These are phyloP conservation scores for Empis livida DNA, from an alignment of 2,888 invertebrate species.

Conservation along the genomic window DNA sequence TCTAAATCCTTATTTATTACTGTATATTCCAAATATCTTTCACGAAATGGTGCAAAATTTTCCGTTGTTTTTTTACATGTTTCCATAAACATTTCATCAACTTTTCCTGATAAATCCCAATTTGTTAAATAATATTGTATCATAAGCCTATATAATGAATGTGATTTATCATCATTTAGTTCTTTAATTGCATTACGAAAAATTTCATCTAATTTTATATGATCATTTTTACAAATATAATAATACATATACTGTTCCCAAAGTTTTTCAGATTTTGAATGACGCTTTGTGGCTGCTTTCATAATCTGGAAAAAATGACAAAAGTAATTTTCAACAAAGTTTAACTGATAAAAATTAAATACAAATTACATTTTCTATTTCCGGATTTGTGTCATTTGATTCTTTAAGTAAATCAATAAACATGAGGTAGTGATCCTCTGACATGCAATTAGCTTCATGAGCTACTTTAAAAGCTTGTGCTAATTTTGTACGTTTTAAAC, in stretches of 20 bases:
- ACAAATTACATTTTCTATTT: constrained; percentile 7
- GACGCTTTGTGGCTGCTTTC: constrained; percentile 32
- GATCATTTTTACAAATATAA: constrained; percentile 33
- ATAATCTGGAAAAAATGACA: neutral
- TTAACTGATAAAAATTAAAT: too few species aligned
- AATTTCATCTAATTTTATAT: constrained; percentile 31
- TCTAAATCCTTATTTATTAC: constrained; percentile 35
- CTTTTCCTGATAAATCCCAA: constrained; percentile 17
- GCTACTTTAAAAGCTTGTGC: constrained; percentile 39
- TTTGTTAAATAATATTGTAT: constrained; percentile 25
- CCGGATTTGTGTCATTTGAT: constrained; percentile 12
- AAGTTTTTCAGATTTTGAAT: constrained; percentile 37
- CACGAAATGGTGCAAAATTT: constrained; percentile 23
- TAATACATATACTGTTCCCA: constrained; percentile 41
- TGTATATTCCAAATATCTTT: constrained; percentile 23
- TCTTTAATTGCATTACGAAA: constrained; percentile 30
- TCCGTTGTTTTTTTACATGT: constrained; percentile 20
- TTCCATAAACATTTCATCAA: constrained; percentile 22
- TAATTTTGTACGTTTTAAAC: constrained; percentile 39
- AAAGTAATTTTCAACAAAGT: too few species aligned
- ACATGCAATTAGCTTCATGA: constrained; percentile 36
- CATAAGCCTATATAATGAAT: constrained; percentile 24
- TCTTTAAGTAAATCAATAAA: constrained; percentile 31
- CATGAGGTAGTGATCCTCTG: constrained; percentile 38
- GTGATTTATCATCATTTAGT: constrained; percentile 16